phyloP scores from a whole-genome alignment of 2,888 invertebrate species.

The Pollenia griseotomentosa region DNA sequence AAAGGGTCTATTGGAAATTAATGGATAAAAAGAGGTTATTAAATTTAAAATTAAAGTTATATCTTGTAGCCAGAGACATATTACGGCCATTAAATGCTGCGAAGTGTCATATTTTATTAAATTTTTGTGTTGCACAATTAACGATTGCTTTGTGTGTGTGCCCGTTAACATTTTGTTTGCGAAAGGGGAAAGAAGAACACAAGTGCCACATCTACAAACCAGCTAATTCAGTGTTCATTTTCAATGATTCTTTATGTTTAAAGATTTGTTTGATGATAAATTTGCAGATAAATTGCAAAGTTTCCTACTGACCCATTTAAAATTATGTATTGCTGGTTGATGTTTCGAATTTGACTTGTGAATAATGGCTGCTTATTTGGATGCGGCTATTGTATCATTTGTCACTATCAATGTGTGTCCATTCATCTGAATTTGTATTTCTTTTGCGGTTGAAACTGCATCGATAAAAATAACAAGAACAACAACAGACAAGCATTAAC shows the following conservation, averaged over 20 bases:
- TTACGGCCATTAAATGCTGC: too few species aligned
- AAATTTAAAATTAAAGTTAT: not conserved
- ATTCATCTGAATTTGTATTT: constrained; percentile 15
- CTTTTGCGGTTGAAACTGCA: constrained; percentile 23
- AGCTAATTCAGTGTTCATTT: too few species aligned
- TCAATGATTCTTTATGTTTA: too few species aligned
- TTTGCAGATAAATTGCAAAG: not conserved
- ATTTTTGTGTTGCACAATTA: too few species aligned
- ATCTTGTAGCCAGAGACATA: not conserved
- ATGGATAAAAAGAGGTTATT: not conserved
- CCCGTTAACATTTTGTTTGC: too few species aligned
- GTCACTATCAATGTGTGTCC: constrained; percentile 40
- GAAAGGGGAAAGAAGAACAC: too few species aligned
- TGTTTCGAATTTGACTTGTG: not conserved
- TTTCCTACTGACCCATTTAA: constrained; percentile 4
- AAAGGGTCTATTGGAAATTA: not conserved
- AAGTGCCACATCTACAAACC: too few species aligned
- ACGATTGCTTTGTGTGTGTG: too few species aligned
- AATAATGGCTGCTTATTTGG: constrained; percentile 8
- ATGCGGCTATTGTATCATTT: constrained; percentile 46
- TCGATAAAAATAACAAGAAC: not conserved
- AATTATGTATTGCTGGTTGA: not conserved
- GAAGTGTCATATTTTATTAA: too few species aligned
- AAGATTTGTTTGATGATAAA: too few species aligned
- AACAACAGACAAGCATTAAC: constrained; percentile 27